Conservation (phyloP, 2,113 vertebrate species). For the Brachyhypopomus gauderio region DNA sequence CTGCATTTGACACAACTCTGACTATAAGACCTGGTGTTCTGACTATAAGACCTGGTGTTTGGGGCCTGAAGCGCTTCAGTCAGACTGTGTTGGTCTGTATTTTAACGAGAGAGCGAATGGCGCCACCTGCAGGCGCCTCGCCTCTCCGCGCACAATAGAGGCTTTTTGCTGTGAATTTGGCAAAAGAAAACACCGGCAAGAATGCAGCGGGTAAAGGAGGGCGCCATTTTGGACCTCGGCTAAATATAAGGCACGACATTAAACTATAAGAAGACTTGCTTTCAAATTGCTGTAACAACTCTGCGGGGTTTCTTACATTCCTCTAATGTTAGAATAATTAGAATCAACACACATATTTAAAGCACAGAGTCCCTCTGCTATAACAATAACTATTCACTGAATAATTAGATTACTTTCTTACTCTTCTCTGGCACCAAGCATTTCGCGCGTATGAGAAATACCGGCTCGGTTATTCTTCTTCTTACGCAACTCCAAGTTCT, state of each 20-base stretch:
- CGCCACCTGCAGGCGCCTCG: constrained; percentile 72
- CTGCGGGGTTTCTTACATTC: neutral
- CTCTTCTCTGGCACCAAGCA: constrained; percentile 4
- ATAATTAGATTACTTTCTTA: neutral
- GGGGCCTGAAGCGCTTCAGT: too few relatives aligned
- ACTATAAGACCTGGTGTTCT: too few relatives aligned
- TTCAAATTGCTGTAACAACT: constrained; percentile 9
- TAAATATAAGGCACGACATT: constrained; percentile 33
- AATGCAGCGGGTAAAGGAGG: constrained; percentile 68
- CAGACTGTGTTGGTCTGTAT: neutral
- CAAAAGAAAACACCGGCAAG: constrained; percentile 65
- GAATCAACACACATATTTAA: neutral
- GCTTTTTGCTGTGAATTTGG: constrained; percentile 66
- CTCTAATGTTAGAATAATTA: neutral
- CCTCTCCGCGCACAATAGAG: constrained; percentile 53
- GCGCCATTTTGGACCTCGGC: constrained; percentile 77
- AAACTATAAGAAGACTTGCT: constrained; percentile 23
- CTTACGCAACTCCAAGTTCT: constrained; percentile 68
- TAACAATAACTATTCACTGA: neutral
- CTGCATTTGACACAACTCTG: too few relatives aligned
- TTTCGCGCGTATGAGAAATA: constrained; percentile 68
- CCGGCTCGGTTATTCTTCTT: constrained; percentile 77
- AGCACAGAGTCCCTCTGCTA: neutral
- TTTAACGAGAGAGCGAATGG: constrained; percentile 19
- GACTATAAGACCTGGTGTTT: too few relatives aligned